Base-by-base conservation (phyloP, 1,140 invertebrate species). In the Lucilia sericata region DNA sequence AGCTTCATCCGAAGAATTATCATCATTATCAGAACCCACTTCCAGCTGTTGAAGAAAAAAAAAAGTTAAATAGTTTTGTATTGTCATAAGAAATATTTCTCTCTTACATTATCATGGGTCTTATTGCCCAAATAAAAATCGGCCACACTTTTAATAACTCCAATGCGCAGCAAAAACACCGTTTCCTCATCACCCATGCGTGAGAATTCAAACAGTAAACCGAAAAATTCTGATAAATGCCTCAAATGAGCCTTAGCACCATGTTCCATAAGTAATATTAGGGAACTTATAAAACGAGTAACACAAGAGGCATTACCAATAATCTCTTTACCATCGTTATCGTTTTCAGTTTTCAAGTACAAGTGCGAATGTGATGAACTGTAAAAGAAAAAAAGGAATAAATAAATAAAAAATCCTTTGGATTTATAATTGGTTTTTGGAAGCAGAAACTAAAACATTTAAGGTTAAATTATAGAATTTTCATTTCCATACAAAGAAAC, bases 161-260 rank as follows among this genome's bases (percentile, higher is more conserved):
- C 96, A 36, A 97, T 95, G 49, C 95, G 93, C 81, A 98, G 93
- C 84, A 99, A 92, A 91, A 98, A 98, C 87, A 96, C 93, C 30
- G 95, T 95, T 89, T 99, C 97, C 86, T 98, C 96, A 84, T 98
- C 97, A 1, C 97, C 97, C 96, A 98, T 97, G 90, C 97, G 96
- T 86, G 97, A 96, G 91, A 98, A 98, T 90, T 98, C 97, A 87
- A 97, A 96, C 82, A 99, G 91, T 87, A 98, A 95, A 14, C 95
- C 95, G 91, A 98, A 98, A 89, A 98, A 98, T 89, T 98, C 98
- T 5, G 96, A 96, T 70, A 99, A 92, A 90, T 98, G 96, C 85
- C 96, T 95, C 74, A 97, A 90, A 89, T 97, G 96, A 17, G 96
- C 94, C 86, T 97, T 96, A 8, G 96, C 96, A 49, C 96, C 96